Evolutionary conservation across 53 echinoderm and acorn worm genomes (phyloP).

Genomic region (Echinometra lucunter): DNA sequence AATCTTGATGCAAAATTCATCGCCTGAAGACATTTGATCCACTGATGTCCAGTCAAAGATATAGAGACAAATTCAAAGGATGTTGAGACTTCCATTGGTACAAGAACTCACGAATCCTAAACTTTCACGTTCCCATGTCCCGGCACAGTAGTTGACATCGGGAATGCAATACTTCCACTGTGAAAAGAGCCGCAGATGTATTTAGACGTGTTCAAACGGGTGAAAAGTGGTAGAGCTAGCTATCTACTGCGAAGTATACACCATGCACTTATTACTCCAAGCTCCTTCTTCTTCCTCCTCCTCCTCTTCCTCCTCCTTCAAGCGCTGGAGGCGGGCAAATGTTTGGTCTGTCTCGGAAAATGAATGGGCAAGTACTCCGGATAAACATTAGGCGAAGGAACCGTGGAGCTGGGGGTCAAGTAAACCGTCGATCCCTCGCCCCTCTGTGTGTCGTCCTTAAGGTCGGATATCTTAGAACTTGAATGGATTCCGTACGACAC

Average conservation of each 20-base stretch:
- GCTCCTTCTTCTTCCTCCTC: constrained; percentile 4
- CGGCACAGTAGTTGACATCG: neutral
- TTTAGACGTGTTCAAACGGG: neutral
- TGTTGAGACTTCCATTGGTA: neutral
- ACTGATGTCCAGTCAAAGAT: neutral
- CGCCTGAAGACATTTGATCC: neutral
- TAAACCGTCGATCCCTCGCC: neutral
- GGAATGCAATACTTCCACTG: neutral
- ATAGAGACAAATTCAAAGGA: neutral
- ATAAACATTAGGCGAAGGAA: constrained; percentile 13
- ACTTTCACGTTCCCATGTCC: neutral
- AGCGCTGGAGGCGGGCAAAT: constrained; percentile 19
- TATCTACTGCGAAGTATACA: neutral
- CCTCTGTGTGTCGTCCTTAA: neutral
- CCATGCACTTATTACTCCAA: neutral
- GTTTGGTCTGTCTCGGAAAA: constrained; percentile 52
- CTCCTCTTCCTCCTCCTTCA: neutral
- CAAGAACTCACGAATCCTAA: neutral
- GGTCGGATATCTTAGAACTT: neutral
- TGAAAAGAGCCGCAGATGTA: too few relatives aligned
- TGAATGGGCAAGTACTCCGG: constrained; percentile 32
- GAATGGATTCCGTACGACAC: neutral
- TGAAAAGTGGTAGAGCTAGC: neutral
- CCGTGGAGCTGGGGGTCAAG: neutral
- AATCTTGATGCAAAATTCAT: neutral